These are phyloP conservation scores for Heliconius ismenius DNA, from an alignment of 2,888 invertebrate species.

Conservation along the genomic window DNA sequence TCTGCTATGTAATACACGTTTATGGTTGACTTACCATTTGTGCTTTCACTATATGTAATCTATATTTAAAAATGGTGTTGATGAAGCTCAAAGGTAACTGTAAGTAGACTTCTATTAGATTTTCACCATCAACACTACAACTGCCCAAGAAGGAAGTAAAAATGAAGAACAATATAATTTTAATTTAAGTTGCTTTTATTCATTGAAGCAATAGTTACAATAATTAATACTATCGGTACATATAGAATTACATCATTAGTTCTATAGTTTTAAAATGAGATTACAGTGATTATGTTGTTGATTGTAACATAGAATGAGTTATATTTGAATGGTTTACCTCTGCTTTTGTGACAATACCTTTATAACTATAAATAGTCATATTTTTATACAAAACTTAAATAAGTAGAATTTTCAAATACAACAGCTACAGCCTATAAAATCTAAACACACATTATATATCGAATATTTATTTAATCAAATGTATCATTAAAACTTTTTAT, in stretches of 20 bases:
- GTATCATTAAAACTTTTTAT: constrained; percentile 27
- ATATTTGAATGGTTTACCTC: constrained; percentile 37
- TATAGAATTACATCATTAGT: constrained; percentile 48
- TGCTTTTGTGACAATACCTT: constrained; percentile 2
- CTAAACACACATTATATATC: constrained; percentile 34
- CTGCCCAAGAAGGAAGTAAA: neutral
- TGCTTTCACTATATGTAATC: too few relatives aligned
- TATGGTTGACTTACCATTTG: too few relatives aligned
- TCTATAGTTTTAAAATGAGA: constrained; percentile 47
- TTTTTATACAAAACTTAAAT: constrained; percentile 14
- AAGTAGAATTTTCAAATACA: constrained; percentile 39
- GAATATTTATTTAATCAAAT: constrained; percentile 29
- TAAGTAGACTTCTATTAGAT: too few relatives aligned
- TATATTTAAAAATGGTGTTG: too few relatives aligned
- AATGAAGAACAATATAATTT: constrained; percentile 30
- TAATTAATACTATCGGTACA: constrained; percentile 57
- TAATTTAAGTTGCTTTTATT: constrained; percentile 68
- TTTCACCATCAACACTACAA: neutral
- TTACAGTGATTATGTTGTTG: constrained; percentile 53
- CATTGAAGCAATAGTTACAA: constrained; percentile 70
- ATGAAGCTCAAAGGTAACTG: too few relatives aligned
- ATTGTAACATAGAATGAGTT: constrained; percentile 38
- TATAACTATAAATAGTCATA: constrained; percentile 1
- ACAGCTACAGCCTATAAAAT: constrained; percentile 32
- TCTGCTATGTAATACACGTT: too few relatives aligned